Conservation (phyloP, 2,113 vertebrate species). For the Neomonachus schauinslandi region DNA sequence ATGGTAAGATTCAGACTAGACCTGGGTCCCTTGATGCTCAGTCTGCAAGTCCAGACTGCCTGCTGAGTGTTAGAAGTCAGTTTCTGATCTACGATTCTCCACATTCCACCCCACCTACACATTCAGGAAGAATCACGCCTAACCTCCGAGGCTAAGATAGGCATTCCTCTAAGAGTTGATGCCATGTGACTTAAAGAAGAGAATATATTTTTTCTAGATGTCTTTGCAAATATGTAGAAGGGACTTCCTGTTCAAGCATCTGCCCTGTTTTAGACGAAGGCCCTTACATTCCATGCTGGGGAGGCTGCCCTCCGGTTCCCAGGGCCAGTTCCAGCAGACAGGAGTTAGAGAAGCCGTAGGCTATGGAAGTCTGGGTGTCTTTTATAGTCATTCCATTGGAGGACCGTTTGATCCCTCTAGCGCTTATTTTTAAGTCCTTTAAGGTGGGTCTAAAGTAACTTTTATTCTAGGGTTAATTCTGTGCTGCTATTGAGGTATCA, state of each 20-base stretch:
- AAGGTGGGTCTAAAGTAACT: background rate
- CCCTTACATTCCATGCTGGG: background rate
- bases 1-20: background rate
- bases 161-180: background rate
- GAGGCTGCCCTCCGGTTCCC: background rate
- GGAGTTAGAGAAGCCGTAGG: background rate
- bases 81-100: background rate
- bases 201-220: background rate
- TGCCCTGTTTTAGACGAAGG: background rate
- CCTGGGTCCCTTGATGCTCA: background rate
- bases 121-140: background rate
- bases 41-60: background rate
- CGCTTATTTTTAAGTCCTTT: background rate
- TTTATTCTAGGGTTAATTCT: background rate
- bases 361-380: background rate
- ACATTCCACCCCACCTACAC: rapidly evolving
- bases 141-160: background rate
- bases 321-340: background rate
- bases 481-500: background rate
- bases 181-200: background rate
- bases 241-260: background rate
- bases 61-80: background rate
- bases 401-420: background rate
- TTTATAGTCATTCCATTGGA: background rate
- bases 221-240: background rate